Evolutionary conservation across 2,797 vertebrate species (phyloP).

Genomic region (Pempheris klunzingeri): DNA sequence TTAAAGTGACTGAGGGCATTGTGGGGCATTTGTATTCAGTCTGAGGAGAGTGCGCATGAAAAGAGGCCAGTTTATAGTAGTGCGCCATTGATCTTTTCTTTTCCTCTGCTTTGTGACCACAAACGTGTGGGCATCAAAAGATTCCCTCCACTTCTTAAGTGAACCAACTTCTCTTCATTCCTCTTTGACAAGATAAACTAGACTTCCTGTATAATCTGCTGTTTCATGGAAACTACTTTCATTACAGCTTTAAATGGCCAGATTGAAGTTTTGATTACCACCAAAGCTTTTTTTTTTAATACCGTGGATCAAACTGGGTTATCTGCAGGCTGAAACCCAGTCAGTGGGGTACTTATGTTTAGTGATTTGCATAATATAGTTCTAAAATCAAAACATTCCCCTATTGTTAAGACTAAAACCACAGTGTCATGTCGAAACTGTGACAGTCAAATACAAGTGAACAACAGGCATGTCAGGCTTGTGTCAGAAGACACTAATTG

Average conservation of each 20-base stretch:
- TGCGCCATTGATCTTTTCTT: conserved; percentile 78
- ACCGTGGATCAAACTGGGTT: background rate
- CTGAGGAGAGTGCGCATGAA: conserved; percentile 62
- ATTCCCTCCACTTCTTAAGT: conserved; percentile 39
- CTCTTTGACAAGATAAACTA: background rate
- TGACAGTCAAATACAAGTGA: background rate
- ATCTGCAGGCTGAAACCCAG: background rate
- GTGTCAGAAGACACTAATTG: conserved; percentile 68
- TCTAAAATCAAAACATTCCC: background rate
- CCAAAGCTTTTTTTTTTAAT: background rate
- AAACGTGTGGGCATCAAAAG: conserved; percentile 65
- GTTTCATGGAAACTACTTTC: background rate
- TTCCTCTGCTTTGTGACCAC: conserved; percentile 68
- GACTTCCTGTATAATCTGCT: background rate
- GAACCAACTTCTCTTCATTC: conserved; percentile 18
- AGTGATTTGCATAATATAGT: background rate
- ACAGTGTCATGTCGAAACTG: background rate
- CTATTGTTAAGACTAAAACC: background rate
- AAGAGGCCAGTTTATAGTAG: conserved; percentile 65
- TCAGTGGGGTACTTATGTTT: background rate
- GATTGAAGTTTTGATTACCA: background rate
- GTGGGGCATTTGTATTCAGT: conserved; percentile 56
- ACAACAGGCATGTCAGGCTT: conserved; percentile 2
- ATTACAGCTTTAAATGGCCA: background rate
- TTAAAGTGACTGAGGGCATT: conserved; percentile 54